Percentiles rank a stretch among this genome's conserved stretches.
These are phyloP conservation scores for Lepidocyrtinus sp. DNA, from an alignment of 2,888 invertebrate genomes.

Conservation along the genomic window DNA sequence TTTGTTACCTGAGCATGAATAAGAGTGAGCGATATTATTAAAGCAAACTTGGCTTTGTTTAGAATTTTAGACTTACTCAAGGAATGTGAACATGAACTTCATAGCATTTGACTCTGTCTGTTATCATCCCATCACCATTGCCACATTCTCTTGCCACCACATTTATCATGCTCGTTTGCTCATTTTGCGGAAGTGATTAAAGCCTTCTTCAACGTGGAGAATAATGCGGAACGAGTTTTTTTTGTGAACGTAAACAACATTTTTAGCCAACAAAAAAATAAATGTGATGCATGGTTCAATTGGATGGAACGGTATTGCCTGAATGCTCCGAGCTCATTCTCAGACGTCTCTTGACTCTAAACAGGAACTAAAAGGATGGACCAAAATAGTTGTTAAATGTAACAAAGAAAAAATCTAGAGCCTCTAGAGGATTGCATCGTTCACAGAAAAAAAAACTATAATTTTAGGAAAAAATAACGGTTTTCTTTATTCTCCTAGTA, in stretches of 20 bases:
- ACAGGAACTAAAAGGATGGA: neutral
- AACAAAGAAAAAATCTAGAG: neutral
- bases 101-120: neutral
- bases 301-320: neutral
- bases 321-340: neutral
- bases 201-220: constrained; percentile 13
- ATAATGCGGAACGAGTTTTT: constrained; percentile 39
- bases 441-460: neutral
- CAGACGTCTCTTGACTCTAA: neutral
- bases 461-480: neutral
- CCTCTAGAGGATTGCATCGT: no score
- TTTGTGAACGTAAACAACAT: constrained; percentile 10
- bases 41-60: neutral
- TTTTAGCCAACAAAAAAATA: neutral
- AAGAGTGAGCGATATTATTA: neutral
- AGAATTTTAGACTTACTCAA: neutral
- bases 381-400: neutral
- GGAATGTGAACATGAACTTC: constrained; percentile 4
- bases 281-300: neutral
- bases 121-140: neutral
- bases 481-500: neutral
- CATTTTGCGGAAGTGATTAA: constrained; percentile 53
- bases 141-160: no score
- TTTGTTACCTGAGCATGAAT: no score
- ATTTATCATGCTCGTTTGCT: constrained; percentile 3